Base-by-base conservation (phyloP, 2,113 vertebrate species). In the Xyrauchen texanus region DNA sequence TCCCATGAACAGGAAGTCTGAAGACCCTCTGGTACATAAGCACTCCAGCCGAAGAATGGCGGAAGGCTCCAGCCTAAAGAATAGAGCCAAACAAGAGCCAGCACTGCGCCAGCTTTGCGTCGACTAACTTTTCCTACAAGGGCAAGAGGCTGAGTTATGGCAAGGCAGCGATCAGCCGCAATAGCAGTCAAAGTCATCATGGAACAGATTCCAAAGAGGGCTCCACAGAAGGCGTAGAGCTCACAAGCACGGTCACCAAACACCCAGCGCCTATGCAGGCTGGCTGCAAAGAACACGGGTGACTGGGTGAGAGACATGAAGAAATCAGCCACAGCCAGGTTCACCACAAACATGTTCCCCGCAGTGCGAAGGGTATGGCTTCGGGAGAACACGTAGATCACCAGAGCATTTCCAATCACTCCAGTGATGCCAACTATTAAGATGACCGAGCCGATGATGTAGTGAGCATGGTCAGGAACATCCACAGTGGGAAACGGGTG, bases 41-140 rank as follows among this genome's bases (percentile, higher is more conserved):
- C 93, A 44, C 95, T 95, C 95, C 95, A 95, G 86, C 95, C 95
- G 76, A 96, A 95, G 89, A 95, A 94, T 51, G 94, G 95, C 0
- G 93, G 95, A 16, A 96, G 91, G 72, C 94, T 95, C 95, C 95
- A 95, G 57, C 91, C 91, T 83, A 95, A 83, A 76, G 94, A 89
- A 49, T 95, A 95, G 70, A 94, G 85, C 94, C 94, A 96, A 78
- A 95, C 83, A 44, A 89, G 89, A 47, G 88, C 82, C 75, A 95
- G 88, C 79, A 94, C 91, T 55, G 89, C 70, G 0, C 90, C 81
- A 0, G 91, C 91, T 47, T 89, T 87, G 85, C 89, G 92, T 88
- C 93, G 93, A 64, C 91, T 94, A 0, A 88, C 88, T 79, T 89
- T 85, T 62, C 93, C 91, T 3, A 93, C 87, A 51, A 93, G 89